Evolutionary conservation across 2,113 vertebrate species (phyloP).

Genomic region (Benitochromis conjunctus): DNA sequence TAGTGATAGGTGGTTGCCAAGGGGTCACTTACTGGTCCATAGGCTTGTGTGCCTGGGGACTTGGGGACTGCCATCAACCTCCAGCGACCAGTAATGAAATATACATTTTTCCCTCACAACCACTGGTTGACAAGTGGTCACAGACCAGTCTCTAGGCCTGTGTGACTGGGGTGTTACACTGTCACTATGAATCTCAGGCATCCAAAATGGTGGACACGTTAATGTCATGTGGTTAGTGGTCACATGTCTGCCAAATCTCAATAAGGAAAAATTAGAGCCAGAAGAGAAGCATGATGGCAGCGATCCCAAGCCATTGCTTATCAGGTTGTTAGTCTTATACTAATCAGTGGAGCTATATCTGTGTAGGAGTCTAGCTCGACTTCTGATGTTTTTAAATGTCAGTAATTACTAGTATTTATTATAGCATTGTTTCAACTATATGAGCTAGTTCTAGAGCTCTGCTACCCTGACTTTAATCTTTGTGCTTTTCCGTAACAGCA

Average conservation of each 20-base stretch:
- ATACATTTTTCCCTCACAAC: not conserved
- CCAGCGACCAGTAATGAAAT: not conserved
- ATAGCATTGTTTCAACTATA: not conserved
- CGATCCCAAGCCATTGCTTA: not conserved
- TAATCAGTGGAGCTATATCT: not conserved
- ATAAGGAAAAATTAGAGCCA: not conserved
- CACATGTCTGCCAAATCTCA: not conserved
- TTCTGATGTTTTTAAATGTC: not conserved
- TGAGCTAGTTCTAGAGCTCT: not conserved
- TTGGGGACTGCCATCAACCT: not conserved
- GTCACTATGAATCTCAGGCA: not conserved
- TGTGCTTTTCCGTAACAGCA: not conserved
- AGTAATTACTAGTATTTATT: not conserved
- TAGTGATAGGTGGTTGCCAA: not conserved
- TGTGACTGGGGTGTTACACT: not conserved
- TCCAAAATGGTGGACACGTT: not conserved
- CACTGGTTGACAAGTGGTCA: not conserved
- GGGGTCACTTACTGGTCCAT: not conserved
- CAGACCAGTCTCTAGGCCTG: not conserved
- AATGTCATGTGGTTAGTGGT: not conserved
- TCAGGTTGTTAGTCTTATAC: not conserved
- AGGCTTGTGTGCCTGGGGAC: not conserved
- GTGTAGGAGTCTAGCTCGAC: not conserved
- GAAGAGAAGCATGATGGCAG: no score
- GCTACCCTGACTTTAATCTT: not conserved